Percentiles rank a stretch among this genome's conserved stretches.
These are phyloP conservation scores for Eonycteris spelaea DNA, from an alignment of 2,113 vertebrate genomes.

Conservation along the genomic window DNA sequence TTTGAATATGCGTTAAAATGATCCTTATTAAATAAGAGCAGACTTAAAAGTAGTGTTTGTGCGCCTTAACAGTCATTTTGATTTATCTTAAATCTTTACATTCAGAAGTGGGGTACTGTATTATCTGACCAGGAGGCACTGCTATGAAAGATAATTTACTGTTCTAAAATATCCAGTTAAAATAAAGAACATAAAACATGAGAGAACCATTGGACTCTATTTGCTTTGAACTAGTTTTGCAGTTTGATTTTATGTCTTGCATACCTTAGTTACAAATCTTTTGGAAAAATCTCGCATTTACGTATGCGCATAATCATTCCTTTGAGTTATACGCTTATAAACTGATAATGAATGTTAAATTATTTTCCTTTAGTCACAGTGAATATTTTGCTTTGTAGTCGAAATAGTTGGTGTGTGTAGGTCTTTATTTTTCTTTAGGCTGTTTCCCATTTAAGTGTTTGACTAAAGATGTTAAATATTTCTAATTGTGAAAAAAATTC, in stretches of 20 bases:
- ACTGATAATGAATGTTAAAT: conserved; percentile 38
- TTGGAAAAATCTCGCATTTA: conserved; percentile 29
- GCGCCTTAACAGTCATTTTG: conserved; percentile 82
- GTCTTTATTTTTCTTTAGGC: conserved; percentile 48
- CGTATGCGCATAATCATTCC: conserved; percentile 52
- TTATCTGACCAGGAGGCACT: conserved; percentile 69
- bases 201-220: conserved; percentile 59
- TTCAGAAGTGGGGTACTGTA: conserved; percentile 76
- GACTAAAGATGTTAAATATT: conserved; percentile 73
- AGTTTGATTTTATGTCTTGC: conserved; percentile 54
- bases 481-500: conserved; percentile 64
- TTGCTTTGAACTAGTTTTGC: conserved; percentile 56
- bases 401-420: conserved; percentile 40
- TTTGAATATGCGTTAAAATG: conserved; percentile 81
- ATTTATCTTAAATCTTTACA: conserved; percentile 75
- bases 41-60: conserved; percentile 81
- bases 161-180: conserved; percentile 66
- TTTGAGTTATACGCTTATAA: conserved; percentile 28
- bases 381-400: conserved; percentile 62
- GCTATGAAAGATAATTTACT: conserved; percentile 72
- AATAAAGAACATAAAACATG: conserved; percentile 60
- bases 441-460: conserved; percentile 54
- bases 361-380: conserved; percentile 22
- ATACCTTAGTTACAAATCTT: conserved; percentile 49
- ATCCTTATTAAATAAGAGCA: conserved; percentile 85